These are phyloP conservation scores for Eriocheir sinensis DNA, from an alignment of 1,140 invertebrate species.

Conservation along the genomic window DNA sequence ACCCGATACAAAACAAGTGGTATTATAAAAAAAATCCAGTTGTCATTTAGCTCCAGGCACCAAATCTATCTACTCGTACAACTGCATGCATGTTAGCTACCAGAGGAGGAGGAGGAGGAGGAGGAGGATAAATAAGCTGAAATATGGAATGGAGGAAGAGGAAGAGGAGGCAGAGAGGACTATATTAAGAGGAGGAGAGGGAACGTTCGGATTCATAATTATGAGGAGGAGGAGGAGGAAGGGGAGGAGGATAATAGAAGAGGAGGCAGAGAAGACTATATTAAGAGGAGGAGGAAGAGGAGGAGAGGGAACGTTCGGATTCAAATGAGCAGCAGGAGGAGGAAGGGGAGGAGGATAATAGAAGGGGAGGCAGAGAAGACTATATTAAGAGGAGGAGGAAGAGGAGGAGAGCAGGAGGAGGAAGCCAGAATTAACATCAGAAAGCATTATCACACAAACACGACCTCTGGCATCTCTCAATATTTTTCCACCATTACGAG, in stretches of 20 bases:
- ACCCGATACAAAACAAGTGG: too few species aligned
- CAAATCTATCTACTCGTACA: too few species aligned
- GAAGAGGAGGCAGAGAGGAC: constrained; percentile 13
- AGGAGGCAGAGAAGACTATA: background rate
- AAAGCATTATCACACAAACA: too few species aligned
- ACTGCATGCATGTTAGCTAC: background rate
- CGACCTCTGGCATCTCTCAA: too few species aligned
- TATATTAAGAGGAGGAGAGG: background rate
- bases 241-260: background rate
- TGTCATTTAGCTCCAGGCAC: background rate
- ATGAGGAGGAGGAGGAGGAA: constrained; percentile 16
- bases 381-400: too few species aligned
- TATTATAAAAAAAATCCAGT: too few species aligned
- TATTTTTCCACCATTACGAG: too few species aligned
- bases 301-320: background rate
- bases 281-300: background rate
- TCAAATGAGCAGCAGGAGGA: too few species aligned
- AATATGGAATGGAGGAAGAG: background rate
- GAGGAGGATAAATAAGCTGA: background rate
- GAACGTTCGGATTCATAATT: background rate
- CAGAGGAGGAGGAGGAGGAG: background rate
- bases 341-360: background rate
- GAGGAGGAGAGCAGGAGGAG: background rate
- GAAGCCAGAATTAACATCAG: background rate
- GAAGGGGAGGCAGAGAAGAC: too few species aligned